Evolutionary conservation across 2,797 vertebrate species (phyloP).

Genomic region (Semaprochilodus insignis): DNA sequence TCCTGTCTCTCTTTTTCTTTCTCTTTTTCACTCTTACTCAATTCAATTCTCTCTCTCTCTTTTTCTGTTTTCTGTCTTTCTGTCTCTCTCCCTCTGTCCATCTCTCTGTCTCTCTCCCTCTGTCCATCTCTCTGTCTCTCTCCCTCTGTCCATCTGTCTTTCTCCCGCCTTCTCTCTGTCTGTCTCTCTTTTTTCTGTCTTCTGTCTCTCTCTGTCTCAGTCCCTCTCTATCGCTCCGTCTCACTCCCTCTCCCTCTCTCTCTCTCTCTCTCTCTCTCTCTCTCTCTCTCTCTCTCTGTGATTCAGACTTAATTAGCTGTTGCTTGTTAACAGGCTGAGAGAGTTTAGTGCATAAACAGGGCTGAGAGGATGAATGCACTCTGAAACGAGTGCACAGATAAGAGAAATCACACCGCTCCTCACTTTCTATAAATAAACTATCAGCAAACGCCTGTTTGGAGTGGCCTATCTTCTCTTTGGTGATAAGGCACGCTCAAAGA

Average conservation of each 20-base stretch:
- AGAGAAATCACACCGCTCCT: conserved; percentile 55
- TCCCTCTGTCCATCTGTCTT: background rate
- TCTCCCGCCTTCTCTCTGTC: too few species aligned
- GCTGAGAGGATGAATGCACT: conserved; percentile 53
- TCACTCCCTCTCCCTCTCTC: conserved; percentile 38
- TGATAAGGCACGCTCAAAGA: conserved; percentile 48
- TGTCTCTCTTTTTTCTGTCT: too few species aligned
- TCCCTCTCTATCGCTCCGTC: background rate
- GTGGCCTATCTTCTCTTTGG: conserved; percentile 53
- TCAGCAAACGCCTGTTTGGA: conserved; percentile 53
- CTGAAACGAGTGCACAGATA: conserved; percentile 47
- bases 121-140: background rate
- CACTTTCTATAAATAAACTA: conserved; percentile 59
- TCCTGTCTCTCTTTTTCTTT: too few species aligned
- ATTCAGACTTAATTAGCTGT: conserved; percentile 56
- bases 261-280: conserved; percentile 27
- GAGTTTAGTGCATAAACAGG: conserved; percentile 59
- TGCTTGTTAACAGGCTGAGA: conserved; percentile 60
- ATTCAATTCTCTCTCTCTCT: too few species aligned
- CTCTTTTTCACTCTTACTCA: background rate
- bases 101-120: too few species aligned
- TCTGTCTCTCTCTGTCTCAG: background rate
- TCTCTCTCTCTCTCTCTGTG: conserved; percentile 40
- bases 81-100: too few species aligned
- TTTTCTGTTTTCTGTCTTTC: too few species aligned